These are phyloP conservation scores for Psilopsiagon aurifrons DNA, from an alignment of 2,113 vertebrate genomes.

Conservation along the genomic window DNA sequence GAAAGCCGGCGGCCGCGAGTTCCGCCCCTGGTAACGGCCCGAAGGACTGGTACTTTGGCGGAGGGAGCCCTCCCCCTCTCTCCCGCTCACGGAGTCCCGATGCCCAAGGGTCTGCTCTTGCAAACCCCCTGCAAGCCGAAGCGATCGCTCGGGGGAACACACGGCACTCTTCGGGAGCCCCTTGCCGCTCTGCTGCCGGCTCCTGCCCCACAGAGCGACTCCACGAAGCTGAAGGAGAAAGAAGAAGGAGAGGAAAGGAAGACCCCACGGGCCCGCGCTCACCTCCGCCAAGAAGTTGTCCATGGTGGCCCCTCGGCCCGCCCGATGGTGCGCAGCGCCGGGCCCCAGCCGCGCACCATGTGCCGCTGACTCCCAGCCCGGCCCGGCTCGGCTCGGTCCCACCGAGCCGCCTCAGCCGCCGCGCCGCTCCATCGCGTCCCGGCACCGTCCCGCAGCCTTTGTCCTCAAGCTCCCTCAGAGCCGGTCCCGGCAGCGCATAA, in stretches of 20 bases:
- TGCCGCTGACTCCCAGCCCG: neutral
- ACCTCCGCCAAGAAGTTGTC: constrained; percentile 55
- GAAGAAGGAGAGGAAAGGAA: neutral
- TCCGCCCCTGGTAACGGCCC: neutral
- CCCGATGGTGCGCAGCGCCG: constrained; percentile 16
- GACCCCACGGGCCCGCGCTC: neutral
- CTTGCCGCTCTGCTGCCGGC: neutral
- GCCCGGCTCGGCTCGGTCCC: neutral
- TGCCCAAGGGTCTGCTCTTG: neutral
- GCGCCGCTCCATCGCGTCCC: constrained; percentile 13
- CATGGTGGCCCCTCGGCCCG: constrained; percentile 23
- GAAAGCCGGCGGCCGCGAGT: neutral
- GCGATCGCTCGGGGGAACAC: neutral
- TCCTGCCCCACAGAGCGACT: neutral
- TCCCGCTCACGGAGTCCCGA: neutral
- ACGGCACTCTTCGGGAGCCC: neutral
- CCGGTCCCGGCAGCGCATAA: constrained; percentile 2
- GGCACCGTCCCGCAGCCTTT: constrained; percentile 6
- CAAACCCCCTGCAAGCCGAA: neutral
- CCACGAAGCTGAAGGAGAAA: neutral
- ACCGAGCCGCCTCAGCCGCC: neutral
- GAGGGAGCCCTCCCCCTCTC: neutral
- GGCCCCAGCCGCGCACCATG: constrained; percentile 25
- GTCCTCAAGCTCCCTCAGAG: constrained; percentile 7
- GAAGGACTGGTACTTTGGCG: too few relatives aligned